Conservation (phyloP, 2,113 vertebrate genomes). For the Spermophilus dauricus region DNA sequence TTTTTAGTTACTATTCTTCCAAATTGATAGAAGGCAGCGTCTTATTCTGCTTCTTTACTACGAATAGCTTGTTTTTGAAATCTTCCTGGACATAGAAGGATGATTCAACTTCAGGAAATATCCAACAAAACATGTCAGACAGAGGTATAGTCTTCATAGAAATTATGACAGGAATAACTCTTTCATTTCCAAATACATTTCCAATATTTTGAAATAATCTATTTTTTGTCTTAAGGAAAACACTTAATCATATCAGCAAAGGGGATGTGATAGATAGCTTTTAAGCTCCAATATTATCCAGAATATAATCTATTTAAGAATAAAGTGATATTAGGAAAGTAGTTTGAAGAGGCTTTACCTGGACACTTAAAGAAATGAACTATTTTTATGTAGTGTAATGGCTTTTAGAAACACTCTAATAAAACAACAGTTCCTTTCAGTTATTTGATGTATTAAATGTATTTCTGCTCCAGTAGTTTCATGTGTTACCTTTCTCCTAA, state of each 20-base stretch:
- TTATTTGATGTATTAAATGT: slow-evolving; percentile 78
- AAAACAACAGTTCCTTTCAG: slow-evolving; percentile 64
- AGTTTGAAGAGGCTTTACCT: slow-evolving; percentile 46
- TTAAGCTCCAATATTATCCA: slow-evolving; percentile 69
- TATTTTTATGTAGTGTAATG: slow-evolving; percentile 73
- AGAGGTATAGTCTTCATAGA: neutral
- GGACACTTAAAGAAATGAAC: slow-evolving; percentile 73
- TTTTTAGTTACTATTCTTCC: neutral
- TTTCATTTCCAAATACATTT: slow-evolving; percentile 59
- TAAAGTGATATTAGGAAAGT: slow-evolving; percentile 73
- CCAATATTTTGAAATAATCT: slow-evolving; percentile 49
- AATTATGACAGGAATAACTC: slow-evolving; percentile 23
- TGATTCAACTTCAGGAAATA: neutral
- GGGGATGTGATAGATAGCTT: slow-evolving; percentile 67
- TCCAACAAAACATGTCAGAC: neutral
- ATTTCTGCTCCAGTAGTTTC: slow-evolving; percentile 77
- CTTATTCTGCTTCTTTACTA: neutral
- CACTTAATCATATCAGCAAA: slow-evolving; percentile 70
- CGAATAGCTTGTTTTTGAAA: neutral
- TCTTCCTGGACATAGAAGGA: neutral
- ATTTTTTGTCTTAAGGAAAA: slow-evolving; percentile 56
- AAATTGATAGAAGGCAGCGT: neutral
- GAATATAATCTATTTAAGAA: slow-evolving; percentile 79
- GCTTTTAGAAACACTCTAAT: slow-evolving; percentile 68
- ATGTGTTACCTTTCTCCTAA: slow-evolving; percentile 73